These are phyloP conservation scores for Charanyca ferruginea DNA, from an alignment of 2,888 invertebrate species.

Conservation along the genomic window DNA sequence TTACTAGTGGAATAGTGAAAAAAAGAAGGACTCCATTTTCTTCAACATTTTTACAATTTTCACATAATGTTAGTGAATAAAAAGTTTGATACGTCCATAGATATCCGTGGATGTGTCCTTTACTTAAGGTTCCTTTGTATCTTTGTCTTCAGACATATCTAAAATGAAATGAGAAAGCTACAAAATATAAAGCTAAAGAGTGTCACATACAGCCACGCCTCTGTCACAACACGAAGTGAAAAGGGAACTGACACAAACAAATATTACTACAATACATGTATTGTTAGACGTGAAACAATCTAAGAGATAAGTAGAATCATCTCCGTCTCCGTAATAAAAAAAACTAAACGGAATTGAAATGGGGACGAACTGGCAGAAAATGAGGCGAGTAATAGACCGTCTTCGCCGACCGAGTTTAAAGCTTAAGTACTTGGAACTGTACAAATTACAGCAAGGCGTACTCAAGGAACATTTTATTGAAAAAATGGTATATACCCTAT, in stretches of 20 bases:
- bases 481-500: conserved; percentile 4
- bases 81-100: too few species aligned
- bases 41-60: conserved; percentile 17
- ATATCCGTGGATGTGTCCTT: too few species aligned
- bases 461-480: conserved; percentile 21
- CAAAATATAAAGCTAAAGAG: conserved; percentile 27
- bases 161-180: conserved; percentile 33
- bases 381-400: conserved; percentile 32
- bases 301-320: conserved; percentile 33
- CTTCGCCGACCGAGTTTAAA: conserved; percentile 33
- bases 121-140: conserved; percentile 20
- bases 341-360: conserved; percentile 44
- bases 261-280: conserved; percentile 34
- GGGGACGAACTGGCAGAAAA: conserved; percentile 41
- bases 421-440: conserved; percentile 20
- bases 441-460: conserved; percentile 33
- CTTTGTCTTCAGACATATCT: conserved; percentile 16
- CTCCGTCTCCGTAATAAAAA: conserved; percentile 14
- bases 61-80: conserved; percentile 4
- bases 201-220: conserved; percentile 41
- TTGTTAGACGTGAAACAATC: conserved; percentile 34
- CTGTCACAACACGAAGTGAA: conserved; percentile 35
- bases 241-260: conserved; percentile 46
- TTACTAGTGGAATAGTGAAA: conserved; percentile 13
- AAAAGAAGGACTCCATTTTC: conserved; percentile 4